Conservation (phyloP, 2,797 vertebrate species). For the Jordanella pulchra region DNA sequence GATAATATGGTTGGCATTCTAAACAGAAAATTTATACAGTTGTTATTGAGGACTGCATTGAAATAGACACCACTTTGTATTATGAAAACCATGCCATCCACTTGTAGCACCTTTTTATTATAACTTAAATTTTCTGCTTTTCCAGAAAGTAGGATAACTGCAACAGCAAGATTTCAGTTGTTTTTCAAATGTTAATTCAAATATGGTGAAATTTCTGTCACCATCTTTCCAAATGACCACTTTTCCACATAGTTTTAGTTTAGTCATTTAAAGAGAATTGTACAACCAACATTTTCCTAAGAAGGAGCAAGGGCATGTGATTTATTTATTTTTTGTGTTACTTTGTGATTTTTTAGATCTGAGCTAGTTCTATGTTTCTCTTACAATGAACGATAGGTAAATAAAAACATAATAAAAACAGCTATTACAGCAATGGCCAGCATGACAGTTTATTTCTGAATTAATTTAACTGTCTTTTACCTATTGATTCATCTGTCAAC, state of each 20-base stretch:
- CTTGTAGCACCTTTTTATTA: neutral
- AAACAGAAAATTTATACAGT: neutral
- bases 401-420: neutral
- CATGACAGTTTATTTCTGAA: neutral
- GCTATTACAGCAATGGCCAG: neutral
- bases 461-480: neutral
- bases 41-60: neutral
- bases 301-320: neutral
- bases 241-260: neutral
- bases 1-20: too few species aligned
- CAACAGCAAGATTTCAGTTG: neutral
- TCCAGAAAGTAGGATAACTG: neutral
- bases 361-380: neutral
- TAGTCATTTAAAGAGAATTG: neutral
- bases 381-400: too few species aligned
- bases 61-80: neutral
- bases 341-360: neutral
- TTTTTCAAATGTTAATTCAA: neutral
- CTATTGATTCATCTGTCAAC: neutral
- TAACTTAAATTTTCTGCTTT: neutral
- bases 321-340: too few species aligned
- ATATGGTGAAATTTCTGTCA: neutral
- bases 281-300: neutral
- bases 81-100: neutral
- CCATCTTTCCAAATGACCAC: neutral